These are phyloP conservation scores for Stenoptilia bipunctidactyla DNA, from an alignment of 2,888 invertebrate genomes.

Conservation along the genomic window DNA sequence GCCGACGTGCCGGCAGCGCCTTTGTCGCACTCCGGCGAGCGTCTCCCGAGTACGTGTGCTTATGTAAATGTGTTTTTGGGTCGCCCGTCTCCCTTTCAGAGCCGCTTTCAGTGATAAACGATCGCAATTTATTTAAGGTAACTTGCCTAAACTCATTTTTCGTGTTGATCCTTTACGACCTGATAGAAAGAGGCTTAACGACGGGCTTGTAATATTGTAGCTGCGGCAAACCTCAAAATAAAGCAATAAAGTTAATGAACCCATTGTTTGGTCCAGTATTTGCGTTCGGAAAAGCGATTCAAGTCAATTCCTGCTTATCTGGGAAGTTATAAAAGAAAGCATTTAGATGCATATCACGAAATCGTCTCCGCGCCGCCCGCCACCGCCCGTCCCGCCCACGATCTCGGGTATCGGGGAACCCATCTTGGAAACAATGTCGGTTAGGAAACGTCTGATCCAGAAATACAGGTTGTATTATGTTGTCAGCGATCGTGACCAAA, in stretches of 20 bases:
- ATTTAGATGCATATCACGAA: conserved; percentile 1
- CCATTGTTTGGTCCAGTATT: neutral
- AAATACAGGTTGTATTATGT: no score
- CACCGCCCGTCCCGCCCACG: neutral
- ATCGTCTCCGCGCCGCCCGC: neutral
- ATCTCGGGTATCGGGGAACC: neutral
- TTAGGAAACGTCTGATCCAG: no score
- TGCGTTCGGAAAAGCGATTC: neutral
- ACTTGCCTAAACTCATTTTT: no score
- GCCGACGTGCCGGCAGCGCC: no score
- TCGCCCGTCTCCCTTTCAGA: neutral
- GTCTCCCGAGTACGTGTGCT: no score
- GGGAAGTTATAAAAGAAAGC: conserved; percentile 3
- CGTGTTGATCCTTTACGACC: no score
- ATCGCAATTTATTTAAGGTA: neutral
- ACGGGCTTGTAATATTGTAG: no score
- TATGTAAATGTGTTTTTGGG: no score
- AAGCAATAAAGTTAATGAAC: neutral
- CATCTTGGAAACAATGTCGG: neutral
- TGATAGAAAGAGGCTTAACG: no score
- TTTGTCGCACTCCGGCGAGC: no score
- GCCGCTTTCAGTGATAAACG: neutral
- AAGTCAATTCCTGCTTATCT: neutral
- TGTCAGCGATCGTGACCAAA: no score
- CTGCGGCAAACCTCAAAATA: no score